These are phyloP conservation scores for Orcinus orca DNA, from an alignment of 2,113 vertebrate genomes.

Conservation along the genomic window DNA sequence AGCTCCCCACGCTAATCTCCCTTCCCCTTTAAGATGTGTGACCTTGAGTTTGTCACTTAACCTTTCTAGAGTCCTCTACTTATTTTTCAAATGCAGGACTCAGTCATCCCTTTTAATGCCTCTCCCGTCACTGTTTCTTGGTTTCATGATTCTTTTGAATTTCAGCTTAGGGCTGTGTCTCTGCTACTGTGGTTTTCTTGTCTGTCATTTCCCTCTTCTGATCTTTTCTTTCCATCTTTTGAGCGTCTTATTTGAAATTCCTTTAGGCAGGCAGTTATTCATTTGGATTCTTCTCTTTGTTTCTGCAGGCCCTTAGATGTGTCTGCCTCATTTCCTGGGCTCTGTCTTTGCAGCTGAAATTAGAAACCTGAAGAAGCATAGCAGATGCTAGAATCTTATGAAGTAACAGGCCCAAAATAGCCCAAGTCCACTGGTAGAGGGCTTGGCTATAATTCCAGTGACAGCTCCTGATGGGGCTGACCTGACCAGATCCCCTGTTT, in stretches of 20 bases:
- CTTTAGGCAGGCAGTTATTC: conserved; percentile 63
- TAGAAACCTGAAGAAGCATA: conserved; percentile 69
- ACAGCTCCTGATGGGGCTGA: background rate
- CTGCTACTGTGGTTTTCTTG: background rate
- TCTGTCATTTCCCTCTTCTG: conserved; percentile 14
- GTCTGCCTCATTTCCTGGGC: conserved; percentile 75
- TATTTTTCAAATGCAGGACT: background rate
- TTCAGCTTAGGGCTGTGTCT: conserved; percentile 8
- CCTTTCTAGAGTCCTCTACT: background rate
- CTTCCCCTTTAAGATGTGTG: background rate
- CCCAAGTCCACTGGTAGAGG: background rate
- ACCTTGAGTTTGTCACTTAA: background rate
- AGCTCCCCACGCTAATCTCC: background rate
- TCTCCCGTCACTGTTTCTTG: background rate
- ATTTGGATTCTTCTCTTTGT: conserved; percentile 56
- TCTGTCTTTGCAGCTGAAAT: conserved; percentile 68
- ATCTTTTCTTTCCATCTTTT: conserved; percentile 47
- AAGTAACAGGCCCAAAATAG: conserved; percentile 62
- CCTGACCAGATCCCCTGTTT: background rate
- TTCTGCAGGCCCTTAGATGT: conserved; percentile 55
- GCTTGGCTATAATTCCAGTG: background rate
- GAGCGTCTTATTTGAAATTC: conserved; percentile 53
- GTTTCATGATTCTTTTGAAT: background rate
- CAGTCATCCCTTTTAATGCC: background rate
- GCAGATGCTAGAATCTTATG: conserved; percentile 54